Base-by-base conservation (phyloP, 2,888 invertebrate genomes). In the Polymixis lichenea region DNA sequence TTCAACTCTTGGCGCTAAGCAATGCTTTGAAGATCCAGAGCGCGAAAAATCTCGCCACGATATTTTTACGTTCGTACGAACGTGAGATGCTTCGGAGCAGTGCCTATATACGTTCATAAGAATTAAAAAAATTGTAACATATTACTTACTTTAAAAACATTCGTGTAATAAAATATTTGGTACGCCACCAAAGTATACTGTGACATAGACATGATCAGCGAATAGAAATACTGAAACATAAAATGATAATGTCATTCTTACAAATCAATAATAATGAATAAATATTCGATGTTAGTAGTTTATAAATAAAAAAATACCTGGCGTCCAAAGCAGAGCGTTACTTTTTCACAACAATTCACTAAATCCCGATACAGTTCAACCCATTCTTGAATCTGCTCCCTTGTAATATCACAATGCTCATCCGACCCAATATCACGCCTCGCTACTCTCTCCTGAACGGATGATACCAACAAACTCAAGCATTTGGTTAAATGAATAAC, bases 341-440 rank as follows among this genome's bases (percentile, higher is more conserved):
- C 17, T 25, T 60, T 51, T 7, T 68, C 69, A 38, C 73, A 73
- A 22, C 69, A 69, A 22, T 60, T 74, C 2, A 22, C 51, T 49
- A 73, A 51, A 69, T 73, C 25, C 11, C 60, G 51, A 73, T 73
- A 69, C 58, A 73, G 22, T 25, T 68, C 68, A 19, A 73, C 73
- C 69, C 73, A 73, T 38, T 38, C 38, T 11, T 60, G 49, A 19
- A 73, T 60, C 38, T 73, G 51, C 38, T 73, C 58, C 11, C 25
- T 28, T 25, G 73, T 73, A 9, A 73, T 22, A 55, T 8, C 22
- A 73, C 15, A 25, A 1, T 69, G 49, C 22, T 60, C 69, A 51
- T 51, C 49, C 7, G 49, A 38, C 19, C 58, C 60, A 38, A 22
- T 43, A 53, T 22, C 25, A 69, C 38, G 4, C 2, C 11, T 22